Evolutionary conservation across 2,888 invertebrate species (phyloP), one percentile per base, ranked within the genome.

Genomic region (Nowickia ferox): DNA sequence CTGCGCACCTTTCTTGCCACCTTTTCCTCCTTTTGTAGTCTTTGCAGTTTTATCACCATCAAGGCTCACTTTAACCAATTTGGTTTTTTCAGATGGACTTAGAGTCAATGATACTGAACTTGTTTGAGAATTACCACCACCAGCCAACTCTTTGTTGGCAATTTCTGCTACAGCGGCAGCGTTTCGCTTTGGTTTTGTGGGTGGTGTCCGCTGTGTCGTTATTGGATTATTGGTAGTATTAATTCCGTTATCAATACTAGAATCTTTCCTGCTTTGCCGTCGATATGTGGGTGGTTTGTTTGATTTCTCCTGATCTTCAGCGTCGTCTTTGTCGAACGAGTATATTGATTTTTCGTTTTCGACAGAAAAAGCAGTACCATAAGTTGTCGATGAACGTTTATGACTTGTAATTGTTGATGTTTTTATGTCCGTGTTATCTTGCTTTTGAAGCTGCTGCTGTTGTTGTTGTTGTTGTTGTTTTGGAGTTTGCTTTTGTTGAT

Each of bases 291-390:
- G 38, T 53, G 42, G 80, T 55, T 84, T 84, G 55, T 90, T 87
- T 19, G 82, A 69, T 17, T 87, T 84, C 0, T 87, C 84, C 19
- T 94, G 93, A 83, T 95, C 95, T 44, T 94, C 94, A 84, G 95
- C 95, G 40, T 94, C 94, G 59, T 95, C 95, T 86, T 95, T 95
- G 87, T 95, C 95, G 90, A 96, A 96, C 2, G 96, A 96, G 89
- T 96, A 96, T 17, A 96, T 95, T 82, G 95, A 95, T 84, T 95
- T 95, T 90, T 96, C 95, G 89, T 95, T 95, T 87, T 95, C 95
- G 0, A 95, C 95, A 0, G 95, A 95, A 91, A 95, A 95, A 0
- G 95, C 95, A 0, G 87, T 82, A 15, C 88, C 88, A n/a, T 88
- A 91, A 38, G 88, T 87, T 13, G 88, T 86, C 8, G 87, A 51